These are phyloP conservation scores for Bombylius discolor DNA, from an alignment of 2,888 invertebrate species.

Conservation along the genomic window DNA sequence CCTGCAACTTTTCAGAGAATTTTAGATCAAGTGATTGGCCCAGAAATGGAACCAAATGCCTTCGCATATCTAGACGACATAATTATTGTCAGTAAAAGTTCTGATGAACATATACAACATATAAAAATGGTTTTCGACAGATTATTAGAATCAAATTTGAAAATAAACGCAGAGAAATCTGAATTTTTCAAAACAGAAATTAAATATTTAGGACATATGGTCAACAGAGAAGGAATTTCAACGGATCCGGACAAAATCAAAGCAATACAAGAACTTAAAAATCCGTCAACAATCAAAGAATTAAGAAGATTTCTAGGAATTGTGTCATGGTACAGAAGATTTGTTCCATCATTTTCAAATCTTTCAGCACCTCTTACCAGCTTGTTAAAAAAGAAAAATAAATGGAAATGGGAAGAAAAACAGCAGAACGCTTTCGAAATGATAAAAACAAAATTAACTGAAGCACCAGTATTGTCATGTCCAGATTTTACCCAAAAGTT, in stretches of 20 bases:
- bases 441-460: neutral
- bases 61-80: conserved; percentile 8
- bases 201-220: conserved; percentile 5
- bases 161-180: neutral
- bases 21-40: neutral
- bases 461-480: neutral
- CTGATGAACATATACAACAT: conserved; percentile 1
- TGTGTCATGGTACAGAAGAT: conserved; percentile 1
- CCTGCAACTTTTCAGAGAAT: conserved; percentile 7
- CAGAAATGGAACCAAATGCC: neutral
- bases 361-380: neutral
- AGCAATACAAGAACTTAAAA: neutral
- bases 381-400: neutral
- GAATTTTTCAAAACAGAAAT: neutral
- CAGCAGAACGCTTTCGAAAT: neutral
- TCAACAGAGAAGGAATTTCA: neutral
- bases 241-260: conserved; percentile 2
- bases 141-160: neutral
- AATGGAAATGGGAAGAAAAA: neutral
- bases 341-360: conserved; percentile 1
- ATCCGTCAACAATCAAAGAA: neutral
- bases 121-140: neutral
- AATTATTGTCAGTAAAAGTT: neutral
- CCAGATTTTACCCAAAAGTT: conserved; percentile 2
- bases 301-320: too few relatives aligned